Evolutionary conservation across 2,888 invertebrate genomes (phyloP).

Genomic region (Microctonus brassicae): DNA sequence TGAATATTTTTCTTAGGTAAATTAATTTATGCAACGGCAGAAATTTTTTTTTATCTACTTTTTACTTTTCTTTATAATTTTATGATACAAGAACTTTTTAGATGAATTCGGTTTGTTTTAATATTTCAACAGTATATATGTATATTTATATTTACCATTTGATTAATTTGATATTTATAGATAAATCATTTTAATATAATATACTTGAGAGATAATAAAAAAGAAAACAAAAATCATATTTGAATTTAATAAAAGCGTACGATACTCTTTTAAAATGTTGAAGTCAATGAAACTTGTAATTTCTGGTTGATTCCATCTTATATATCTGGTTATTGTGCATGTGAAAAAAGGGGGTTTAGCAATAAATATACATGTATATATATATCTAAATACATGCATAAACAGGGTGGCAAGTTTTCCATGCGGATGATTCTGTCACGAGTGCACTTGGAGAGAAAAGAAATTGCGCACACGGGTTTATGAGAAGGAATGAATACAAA

Average conservation of each 20-base stretch:
- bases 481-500: constrained; percentile 15
- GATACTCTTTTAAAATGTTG: constrained; percentile 20
- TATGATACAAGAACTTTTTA: no score
- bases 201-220: background rate
- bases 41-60: no score
- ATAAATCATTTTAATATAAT: background rate
- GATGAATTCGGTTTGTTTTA: no score
- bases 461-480: constrained; percentile 7
- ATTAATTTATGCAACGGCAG: background rate
- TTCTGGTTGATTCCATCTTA: constrained; percentile 37
- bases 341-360: background rate
- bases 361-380: background rate
- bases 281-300: constrained; percentile 38
- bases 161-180: no score
- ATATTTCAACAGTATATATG: no score
- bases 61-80: no score
- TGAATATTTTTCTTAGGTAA: background rate
- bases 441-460: constrained; percentile 23
- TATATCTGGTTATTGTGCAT: background rate
- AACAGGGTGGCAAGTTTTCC: constrained; percentile 31
- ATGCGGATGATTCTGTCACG: constrained; percentile 21
- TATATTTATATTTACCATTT: no score
- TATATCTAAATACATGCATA: background rate
- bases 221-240: background rate
- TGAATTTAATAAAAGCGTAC: background rate